A percentile compares a stretch with the other conserved stretches of the same genome.
Evolutionary conservation across 2,113 vertebrate species (phyloP).

Genomic region (Pseudopipra pipra): DNA sequence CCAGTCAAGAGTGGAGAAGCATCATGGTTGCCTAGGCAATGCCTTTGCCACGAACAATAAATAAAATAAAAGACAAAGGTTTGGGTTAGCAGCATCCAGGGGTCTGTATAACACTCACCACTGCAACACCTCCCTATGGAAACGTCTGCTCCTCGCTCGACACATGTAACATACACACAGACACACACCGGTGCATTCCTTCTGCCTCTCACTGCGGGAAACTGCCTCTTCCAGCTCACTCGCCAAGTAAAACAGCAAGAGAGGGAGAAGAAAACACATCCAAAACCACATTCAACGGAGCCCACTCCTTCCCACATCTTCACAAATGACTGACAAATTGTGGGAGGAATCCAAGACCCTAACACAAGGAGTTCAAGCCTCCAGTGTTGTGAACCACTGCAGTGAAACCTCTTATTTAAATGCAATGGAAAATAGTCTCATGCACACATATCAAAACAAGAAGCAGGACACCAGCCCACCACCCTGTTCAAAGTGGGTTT

Average conservation of each 20-base stretch:
- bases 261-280: neutral
- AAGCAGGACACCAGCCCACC: neutral
- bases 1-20: neutral
- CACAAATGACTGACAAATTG: neutral
- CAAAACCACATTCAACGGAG: neutral
- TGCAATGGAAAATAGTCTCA: neutral
- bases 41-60: conserved; percentile 8
- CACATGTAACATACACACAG: accelerated
- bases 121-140: neutral
- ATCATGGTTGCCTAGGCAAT: conserved; percentile 45
- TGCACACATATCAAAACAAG: neutral
- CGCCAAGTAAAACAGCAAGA: neutral
- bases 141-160: neutral
- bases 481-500: neutral
- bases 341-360: conserved; percentile 1
- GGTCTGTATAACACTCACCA: neutral
- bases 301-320: neutral
- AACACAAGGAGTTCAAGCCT: neutral
- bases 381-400: neutral
- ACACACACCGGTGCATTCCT: neutral
- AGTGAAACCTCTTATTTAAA: neutral
- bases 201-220: neutral
- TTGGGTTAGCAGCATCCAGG: neutral
- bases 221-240: neutral
- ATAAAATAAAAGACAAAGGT: neutral